phyloP scores from a whole-genome alignment of 2,888 invertebrate genomes.

The Rhyacophila evoluta region DNA sequence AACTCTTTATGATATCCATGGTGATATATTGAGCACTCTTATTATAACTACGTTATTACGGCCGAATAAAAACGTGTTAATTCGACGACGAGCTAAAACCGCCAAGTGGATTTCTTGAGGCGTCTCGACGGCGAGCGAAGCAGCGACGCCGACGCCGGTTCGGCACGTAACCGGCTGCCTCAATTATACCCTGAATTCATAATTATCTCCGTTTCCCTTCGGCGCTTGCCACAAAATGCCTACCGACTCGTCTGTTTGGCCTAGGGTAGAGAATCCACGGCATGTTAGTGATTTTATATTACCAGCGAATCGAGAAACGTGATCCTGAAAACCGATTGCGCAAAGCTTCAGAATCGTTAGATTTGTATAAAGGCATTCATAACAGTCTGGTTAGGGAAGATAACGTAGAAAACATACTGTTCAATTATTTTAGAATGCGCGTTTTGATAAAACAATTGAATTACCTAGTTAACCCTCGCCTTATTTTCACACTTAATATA shows the following conservation, averaged over 20 bases:
- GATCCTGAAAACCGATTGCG: conserved; percentile 4
- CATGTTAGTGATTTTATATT: conserved; percentile 3
- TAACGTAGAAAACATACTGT: neutral
- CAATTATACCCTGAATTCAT: conserved; percentile 27
- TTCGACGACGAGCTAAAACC: neutral
- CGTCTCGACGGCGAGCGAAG: neutral
- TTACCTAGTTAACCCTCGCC: no score
- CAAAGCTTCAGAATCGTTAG: neutral
- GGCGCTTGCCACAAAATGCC: conserved; percentile 3
- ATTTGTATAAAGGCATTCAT: neutral
- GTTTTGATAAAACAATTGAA: no score
- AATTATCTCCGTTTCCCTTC: conserved; percentile 23
- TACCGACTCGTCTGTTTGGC: neutral
- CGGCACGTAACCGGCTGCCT: conserved; percentile 15
- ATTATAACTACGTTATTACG: neutral
- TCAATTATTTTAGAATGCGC: no score
- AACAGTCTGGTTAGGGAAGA: neutral
- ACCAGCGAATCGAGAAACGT: neutral
- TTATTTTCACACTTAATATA: no score
- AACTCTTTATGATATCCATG: neutral
- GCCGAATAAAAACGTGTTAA: neutral
- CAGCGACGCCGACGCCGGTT: conserved; percentile 3
- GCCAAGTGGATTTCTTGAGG: neutral
- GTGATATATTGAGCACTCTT: neutral
- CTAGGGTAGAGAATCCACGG: neutral